phyloP scores from a whole-genome alignment of 2,113 vertebrate genomes.

The Tauraco erythrolophus region DNA sequence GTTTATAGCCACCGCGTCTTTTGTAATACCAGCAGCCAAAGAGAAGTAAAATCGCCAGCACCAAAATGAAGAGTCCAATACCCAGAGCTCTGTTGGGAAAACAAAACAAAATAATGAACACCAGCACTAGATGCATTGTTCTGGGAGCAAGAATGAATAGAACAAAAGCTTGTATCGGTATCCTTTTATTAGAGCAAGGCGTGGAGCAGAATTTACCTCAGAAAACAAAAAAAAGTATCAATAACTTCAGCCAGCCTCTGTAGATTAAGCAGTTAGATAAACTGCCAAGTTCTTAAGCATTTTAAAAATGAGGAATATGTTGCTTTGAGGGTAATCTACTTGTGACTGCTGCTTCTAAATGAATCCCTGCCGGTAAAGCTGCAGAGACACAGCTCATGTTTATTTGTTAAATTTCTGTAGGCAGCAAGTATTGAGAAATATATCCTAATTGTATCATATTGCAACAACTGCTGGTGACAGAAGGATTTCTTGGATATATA shows the following conservation, averaged over 20 bases:
- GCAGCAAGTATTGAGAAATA: not conserved
- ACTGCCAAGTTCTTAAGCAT: not conserved
- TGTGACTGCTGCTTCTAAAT: not conserved
- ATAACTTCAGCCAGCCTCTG: not conserved
- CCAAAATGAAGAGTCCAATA: slow-evolving; percentile 85
- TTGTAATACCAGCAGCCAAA: slow-evolving; percentile 92
- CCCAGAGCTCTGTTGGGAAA: slow-evolving; percentile 84
- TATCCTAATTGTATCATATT: not conserved
- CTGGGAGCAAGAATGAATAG: not conserved
- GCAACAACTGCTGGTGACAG: not conserved
- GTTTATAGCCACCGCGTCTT: slow-evolving; percentile 88
- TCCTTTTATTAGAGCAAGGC: not conserved
- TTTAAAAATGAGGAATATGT: not conserved
- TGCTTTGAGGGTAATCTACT: not conserved
- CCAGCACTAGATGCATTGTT: not conserved
- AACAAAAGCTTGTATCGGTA: not conserved
- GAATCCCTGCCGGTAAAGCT: not conserved
- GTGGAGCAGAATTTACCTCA: not conserved
- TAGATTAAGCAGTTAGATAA: not conserved
- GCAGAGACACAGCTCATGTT: not conserved
- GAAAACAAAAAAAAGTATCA: rapidly evolving
- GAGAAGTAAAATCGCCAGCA: slow-evolving; percentile 85
- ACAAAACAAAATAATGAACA: not conserved
- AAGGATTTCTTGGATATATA: not conserved
- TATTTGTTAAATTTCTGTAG: not conserved